Base-by-base conservation (phyloP, 2,113 vertebrate genomes). In the Sapayoa aenigma region DNA sequence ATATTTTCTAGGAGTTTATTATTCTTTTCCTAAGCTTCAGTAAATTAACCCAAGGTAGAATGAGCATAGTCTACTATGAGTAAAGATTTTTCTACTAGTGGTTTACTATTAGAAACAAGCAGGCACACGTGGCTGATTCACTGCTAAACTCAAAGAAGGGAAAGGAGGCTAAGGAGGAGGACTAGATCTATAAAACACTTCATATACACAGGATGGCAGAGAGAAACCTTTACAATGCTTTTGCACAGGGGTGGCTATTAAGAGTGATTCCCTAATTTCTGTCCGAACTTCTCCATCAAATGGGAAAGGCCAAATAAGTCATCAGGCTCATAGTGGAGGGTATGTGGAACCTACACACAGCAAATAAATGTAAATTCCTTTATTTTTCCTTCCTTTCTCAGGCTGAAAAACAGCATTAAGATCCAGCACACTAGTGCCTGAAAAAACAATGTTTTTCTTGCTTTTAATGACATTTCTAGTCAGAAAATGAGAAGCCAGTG, bases 41-140 rank as follows among this genome's bases (percentile, higher is more conserved):
- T 83, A 94, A 89, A 89, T 80, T 87, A 96, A 91, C 56, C 37
- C 35, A 35, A 92, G 44, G 83, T 46, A 95, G 74, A 94, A 91
- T 5, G n/a, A 83, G 68, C 47, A 65, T 2, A 90, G 63, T 27
- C 66, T 91, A 35, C 65, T 82, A 79, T 77, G 62, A 94, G 55
- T 73, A 92, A 60, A 84, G 69, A 74, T 84, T 95, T 41, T 84
- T 86, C 71, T 86, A n/a, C 42, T 28, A 72, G n/a, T 46, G 42
- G 17, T 82, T 93, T 94, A 53, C 46, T 55, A 22, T 49, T 63
- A 83, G 62, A 52, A 94, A 58, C n/a, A 37, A 80, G 58, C 39
- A 89, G 77, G 50, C 1, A 1, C 5, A 82, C 1, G 1, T 19
- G 56, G 35, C 42, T 80, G 35, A 52, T 78, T 96, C 42, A 56